A percentile compares a stretch with the other conserved stretches of the same genome.
Evolutionary conservation across 2,888 invertebrate species (phyloP).

Genomic region (Mactromeris polynyma): DNA sequence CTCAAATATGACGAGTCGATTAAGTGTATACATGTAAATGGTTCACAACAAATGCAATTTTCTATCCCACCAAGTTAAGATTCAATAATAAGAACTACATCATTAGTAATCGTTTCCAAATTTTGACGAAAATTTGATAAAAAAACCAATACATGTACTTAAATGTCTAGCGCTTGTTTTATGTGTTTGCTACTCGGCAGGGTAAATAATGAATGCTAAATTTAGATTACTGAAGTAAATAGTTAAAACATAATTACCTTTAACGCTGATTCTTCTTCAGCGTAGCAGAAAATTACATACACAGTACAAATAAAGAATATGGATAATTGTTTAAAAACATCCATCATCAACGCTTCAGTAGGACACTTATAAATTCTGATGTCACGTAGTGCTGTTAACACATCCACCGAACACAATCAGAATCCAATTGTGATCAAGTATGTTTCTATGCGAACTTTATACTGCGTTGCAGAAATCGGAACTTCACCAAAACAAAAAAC

Average conservation of each 20-base stretch:
- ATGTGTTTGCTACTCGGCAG: background rate
- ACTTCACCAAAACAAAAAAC: background rate
- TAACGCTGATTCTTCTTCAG: background rate
- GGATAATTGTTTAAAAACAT: background rate
- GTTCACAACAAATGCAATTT: too few relatives aligned
- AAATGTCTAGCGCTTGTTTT: too few relatives aligned
- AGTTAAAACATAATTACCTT: background rate
- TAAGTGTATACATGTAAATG: too few relatives aligned
- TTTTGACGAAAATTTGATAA: background rate
- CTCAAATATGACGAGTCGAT: too few relatives aligned
- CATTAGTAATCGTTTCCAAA: too few relatives aligned
- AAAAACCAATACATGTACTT: too few relatives aligned
- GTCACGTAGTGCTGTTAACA: background rate
- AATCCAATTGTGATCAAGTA: background rate
- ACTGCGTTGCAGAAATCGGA: background rate
- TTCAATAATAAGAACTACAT: too few relatives aligned
- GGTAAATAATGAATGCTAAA: background rate
- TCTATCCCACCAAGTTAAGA: too few relatives aligned
- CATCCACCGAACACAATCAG: background rate
- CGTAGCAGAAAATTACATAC: background rate
- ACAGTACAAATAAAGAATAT: background rate
- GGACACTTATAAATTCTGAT: background rate
- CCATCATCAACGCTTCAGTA: conserved; percentile 3
- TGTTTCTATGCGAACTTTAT: background rate
- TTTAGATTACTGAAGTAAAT: background rate